Evolutionary conservation across 2,113 vertebrate genomes (phyloP).

Genomic region (Petrocephalus microphthalmus): DNA sequence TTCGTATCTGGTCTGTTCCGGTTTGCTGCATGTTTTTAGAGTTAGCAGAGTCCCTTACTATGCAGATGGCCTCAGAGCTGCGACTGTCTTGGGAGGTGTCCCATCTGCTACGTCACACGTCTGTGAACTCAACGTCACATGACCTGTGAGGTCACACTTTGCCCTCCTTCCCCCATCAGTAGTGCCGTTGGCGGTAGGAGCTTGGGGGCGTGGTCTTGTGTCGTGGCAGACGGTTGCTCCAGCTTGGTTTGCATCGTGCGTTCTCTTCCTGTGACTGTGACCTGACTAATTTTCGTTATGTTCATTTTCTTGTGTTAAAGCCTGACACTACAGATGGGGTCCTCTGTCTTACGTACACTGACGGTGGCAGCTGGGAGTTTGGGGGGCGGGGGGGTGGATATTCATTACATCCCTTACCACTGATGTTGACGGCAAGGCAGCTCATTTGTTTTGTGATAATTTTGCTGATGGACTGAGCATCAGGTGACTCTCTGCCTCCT

Average conservation of each 20-base stretch:
- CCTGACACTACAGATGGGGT: background rate
- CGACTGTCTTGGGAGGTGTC: background rate
- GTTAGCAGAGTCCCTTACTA: slow-evolving; percentile 15
- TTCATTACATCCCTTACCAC: background rate
- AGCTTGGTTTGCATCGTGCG: background rate
- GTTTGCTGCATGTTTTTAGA: slow-evolving; percentile 69
- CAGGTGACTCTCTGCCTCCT: background rate
- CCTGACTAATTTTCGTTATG: background rate
- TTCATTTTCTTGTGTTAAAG: background rate
- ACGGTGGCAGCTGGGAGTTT: background rate
- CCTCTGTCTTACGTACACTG: background rate
- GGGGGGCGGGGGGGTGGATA: background rate
- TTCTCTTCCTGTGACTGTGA: background rate
- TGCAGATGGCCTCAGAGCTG: background rate
- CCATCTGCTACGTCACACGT: background rate
- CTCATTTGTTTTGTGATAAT: background rate
- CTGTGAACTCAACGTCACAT: background rate
- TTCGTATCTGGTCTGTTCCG: slow-evolving; percentile 31
- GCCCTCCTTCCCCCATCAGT: background rate
- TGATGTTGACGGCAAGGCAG: background rate
- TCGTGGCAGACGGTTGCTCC: background rate
- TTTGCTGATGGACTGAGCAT: background rate
- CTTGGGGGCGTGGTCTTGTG: background rate
- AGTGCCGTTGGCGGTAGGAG: background rate
- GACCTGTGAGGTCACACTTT: background rate